Evolutionary conservation across 2,888 invertebrate species (phyloP), one percentile per base, ranked within the genome.

Genomic region (Drosophila falleni): DNA sequence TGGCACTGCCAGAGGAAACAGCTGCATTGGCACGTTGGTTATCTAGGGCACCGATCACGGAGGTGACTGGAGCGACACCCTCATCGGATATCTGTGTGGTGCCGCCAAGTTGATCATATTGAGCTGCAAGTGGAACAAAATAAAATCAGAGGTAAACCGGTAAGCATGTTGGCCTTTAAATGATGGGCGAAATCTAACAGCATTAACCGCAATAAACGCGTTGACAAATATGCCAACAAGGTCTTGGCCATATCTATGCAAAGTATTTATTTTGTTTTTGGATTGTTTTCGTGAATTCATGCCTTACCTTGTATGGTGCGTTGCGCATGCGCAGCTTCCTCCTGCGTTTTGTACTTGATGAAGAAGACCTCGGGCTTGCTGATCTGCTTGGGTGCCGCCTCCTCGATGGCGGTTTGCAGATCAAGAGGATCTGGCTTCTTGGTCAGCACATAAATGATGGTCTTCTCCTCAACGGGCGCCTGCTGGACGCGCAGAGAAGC

Each of bases 321-420:
- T 65, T 92, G 92, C 13, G 92, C 93, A 86, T 91, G 90, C 41
- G 86, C 90, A 2, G 93, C 93, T 78, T 93, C 93, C 78, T 91
- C 92, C 74, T 92, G 90, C 0, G 92, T 92, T 63, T 92, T 92
- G 81, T 93, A 93, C 71, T 92, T 93, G 69, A 93, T 92, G 64
- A 93, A 93, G 80, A 91, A 92, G 26, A 93, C 93, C 81, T 93
- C 93, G 35, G 93, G 93, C 74, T 93, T 93, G 75, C 89, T 90
- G 39, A 91, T 91, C 54, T 81, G 89, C 55, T 88, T 88, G 16
- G 92, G 91, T 9, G 90, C 87, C 5, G 80, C 82, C 37, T 91
- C 85, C 69, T 92, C 91, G 9, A 92, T 65, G 31, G 90, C 87
- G 0, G 91, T 67, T 55, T 92, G 87, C 70, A 92, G 79, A 23